Conservation (phyloP, 2,797 vertebrate genomes). For the Poecilia velifera region DNA sequence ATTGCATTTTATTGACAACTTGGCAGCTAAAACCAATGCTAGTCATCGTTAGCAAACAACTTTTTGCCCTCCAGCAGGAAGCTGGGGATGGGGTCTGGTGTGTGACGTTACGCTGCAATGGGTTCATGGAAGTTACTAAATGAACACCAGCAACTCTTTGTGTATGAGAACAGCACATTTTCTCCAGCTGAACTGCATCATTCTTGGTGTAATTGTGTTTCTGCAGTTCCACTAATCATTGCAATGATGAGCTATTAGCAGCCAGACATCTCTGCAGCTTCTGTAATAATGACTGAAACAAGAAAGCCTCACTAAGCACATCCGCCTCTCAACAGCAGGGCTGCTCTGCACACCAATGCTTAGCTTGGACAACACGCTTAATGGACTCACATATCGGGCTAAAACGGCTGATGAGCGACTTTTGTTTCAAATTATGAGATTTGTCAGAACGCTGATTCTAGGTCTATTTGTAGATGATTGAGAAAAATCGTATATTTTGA, state of each 20-base stretch:
- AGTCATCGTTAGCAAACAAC: too few relatives aligned
- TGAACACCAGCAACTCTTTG: slow-evolving; percentile 69
- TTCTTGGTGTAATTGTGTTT: slow-evolving; percentile 47
- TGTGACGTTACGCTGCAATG: too few relatives aligned
- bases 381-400: slow-evolving; percentile 4
- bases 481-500: not conserved
- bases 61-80: too few relatives aligned
- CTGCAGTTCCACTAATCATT: slow-evolving; percentile 45
- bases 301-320: slow-evolving; percentile 26
- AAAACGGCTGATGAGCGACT: slow-evolving; percentile 7
- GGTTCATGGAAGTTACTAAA: slow-evolving; percentile 28
- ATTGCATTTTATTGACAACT: too few relatives aligned
- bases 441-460: not conserved
- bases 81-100: too few relatives aligned
- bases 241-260: slow-evolving; percentile 51
- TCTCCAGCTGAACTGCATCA: slow-evolving; percentile 31
- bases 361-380: not conserved
- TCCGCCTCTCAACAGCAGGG: slow-evolving; percentile 24
- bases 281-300: slow-evolving; percentile 32
- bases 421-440: slow-evolving; percentile 1
- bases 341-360: not conserved
- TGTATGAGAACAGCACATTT: slow-evolving; percentile 26
- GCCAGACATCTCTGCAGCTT: slow-evolving; percentile 16
- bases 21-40: too few relatives aligned
- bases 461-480: not conserved